These are phyloP conservation scores for Polydrusus tereticollis DNA, from an alignment of 2,888 invertebrate genomes.

Conservation along the genomic window DNA sequence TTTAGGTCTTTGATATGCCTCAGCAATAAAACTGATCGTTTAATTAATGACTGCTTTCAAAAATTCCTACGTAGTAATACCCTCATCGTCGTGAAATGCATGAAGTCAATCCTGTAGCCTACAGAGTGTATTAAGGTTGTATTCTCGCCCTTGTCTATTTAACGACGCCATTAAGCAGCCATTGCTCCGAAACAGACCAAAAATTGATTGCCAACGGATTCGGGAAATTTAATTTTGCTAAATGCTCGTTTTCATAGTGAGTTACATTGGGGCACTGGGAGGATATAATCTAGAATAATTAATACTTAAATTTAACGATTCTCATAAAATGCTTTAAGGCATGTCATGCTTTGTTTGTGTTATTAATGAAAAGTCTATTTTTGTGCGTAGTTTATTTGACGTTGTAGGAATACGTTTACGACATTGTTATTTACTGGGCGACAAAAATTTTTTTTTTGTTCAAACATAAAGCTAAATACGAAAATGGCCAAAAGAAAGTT, in stretches of 20 bases:
- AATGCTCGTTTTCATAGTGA: slow-evolving; percentile 1
- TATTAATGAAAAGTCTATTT: slow-evolving; percentile 5
- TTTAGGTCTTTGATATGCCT: no score
- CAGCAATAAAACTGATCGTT: no score
- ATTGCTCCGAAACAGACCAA: neutral
- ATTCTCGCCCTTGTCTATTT: neutral
- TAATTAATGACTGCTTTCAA: no score
- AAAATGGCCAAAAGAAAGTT: no score
- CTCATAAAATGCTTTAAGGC: neutral
- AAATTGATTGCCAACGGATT: neutral
- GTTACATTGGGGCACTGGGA: neutral
- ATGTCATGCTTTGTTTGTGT: slow-evolving; percentile 14
- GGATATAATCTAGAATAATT: slow-evolving; percentile 8
- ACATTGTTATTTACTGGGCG: no score
- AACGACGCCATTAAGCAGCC: neutral
- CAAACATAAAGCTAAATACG: no score
- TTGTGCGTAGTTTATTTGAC: neutral
- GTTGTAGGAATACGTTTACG: neutral
- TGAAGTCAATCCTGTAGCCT: neutral
- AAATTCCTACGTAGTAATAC: no score
- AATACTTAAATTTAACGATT: slow-evolving; percentile 7
- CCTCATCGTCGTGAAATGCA: no score
- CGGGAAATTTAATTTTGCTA: slow-evolving; percentile 10
- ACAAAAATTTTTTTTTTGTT: no score
- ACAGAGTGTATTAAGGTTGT: neutral